Evolutionary conservation across 2,888 invertebrate species (phyloP).

Genomic region (Luperina nickerlii): DNA sequence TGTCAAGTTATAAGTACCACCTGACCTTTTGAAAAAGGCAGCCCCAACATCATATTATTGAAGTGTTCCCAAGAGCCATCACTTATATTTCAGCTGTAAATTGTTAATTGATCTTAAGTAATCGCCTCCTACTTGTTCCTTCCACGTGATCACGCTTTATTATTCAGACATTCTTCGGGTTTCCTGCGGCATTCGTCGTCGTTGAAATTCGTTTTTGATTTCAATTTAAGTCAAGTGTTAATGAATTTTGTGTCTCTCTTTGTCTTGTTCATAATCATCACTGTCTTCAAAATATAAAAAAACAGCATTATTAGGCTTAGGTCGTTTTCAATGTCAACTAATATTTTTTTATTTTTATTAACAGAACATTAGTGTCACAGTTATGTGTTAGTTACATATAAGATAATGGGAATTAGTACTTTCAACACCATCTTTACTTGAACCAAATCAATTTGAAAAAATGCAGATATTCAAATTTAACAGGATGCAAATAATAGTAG

Average conservation of each 20-base stretch:
- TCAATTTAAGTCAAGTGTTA: background rate
- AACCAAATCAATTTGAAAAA: background rate
- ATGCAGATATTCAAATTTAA: background rate
- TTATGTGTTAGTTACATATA: background rate
- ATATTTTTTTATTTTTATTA: background rate
- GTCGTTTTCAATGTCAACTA: background rate
- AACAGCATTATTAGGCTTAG: background rate
- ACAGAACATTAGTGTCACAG: background rate
- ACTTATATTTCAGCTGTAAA: conserved; percentile 38
- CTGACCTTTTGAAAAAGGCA: conserved; percentile 27
- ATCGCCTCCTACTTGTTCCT: conserved; percentile 34
- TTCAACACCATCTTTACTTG: background rate
- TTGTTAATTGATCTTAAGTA: conserved; percentile 54
- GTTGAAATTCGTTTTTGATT: conserved; percentile 3
- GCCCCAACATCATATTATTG: conserved; percentile 29
- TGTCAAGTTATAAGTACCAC: conserved; percentile 24
- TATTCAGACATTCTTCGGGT: conserved; percentile 18
- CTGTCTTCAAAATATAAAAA: background rate
- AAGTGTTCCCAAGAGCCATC: conserved; percentile 47
- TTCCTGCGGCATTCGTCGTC: background rate
- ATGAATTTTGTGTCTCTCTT: background rate
- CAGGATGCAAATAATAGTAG: background rate
- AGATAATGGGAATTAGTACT: background rate
- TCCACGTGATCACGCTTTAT: conserved; percentile 45
- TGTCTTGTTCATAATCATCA: background rate